phyloP scores from a whole-genome alignment of 2,113 vertebrate genomes.

The Tor tambroides region DNA sequence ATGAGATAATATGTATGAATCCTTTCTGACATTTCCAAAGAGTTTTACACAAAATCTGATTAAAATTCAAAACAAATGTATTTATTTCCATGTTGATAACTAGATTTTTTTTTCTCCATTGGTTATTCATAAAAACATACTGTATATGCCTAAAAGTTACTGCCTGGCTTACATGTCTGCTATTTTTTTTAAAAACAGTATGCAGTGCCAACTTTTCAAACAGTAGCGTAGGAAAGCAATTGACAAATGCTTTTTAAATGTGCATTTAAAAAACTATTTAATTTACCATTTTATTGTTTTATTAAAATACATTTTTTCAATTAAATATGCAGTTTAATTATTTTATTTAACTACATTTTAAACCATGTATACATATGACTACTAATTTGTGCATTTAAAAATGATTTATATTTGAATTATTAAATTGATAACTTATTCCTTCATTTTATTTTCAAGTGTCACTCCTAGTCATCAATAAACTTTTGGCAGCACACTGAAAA shows the following conservation, averaged over 20 bases:
- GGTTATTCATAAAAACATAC: not conserved
- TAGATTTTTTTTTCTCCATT: not conserved
- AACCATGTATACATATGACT: too few relatives aligned
- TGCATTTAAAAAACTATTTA: not conserved
- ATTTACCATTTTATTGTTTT: too few relatives aligned
- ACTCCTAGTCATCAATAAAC: too few relatives aligned
- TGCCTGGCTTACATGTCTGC: not conserved
- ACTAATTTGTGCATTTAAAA: too few relatives aligned
- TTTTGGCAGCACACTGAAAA: not conserved
- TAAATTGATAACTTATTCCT: too few relatives aligned
- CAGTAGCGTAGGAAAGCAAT: not conserved
- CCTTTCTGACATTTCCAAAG: not conserved
- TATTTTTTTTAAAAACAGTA: not conserved
- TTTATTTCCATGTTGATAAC: not conserved
- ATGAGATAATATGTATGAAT: not conserved
- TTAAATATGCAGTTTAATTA: too few relatives aligned
- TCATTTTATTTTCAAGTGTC: too few relatives aligned
- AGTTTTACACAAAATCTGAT: not conserved
- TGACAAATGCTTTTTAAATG: not conserved
- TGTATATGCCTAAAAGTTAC: not conserved
- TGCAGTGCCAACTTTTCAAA: not conserved
- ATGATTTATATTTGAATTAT: too few relatives aligned
- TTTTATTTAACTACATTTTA: too few relatives aligned
- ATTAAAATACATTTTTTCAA: too few relatives aligned
- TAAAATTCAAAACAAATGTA: not conserved